A percentile compares a stretch with the other conserved stretches of the same genome.
Conservation (phyloP, 2,113 vertebrate species). For the Hylia prasina region DNA sequence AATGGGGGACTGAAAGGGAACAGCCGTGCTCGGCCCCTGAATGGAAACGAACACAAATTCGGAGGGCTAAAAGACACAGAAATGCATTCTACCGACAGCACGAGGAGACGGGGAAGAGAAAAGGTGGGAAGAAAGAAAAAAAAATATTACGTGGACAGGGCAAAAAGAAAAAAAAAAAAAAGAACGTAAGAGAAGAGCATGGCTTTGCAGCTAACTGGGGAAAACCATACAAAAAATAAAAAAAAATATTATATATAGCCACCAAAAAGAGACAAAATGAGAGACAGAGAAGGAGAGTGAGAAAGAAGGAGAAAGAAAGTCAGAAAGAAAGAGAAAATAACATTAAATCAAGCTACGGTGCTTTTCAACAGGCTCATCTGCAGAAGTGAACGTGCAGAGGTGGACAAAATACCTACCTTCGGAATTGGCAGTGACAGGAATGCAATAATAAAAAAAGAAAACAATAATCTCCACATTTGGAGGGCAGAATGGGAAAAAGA, state of each 20-base stretch:
- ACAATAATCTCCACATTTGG: constrained; percentile 95
- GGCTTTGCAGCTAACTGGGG: constrained; percentile 83
- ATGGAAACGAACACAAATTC: constrained; percentile 78
- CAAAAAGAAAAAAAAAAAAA: background rate
- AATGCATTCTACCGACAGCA: constrained; percentile 87
- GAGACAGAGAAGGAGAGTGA: constrained; percentile 63
- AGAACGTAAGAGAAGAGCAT: constrained; percentile 71
- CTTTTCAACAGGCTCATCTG: constrained; percentile 96
- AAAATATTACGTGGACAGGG: constrained; percentile 21
- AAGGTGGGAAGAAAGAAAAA: constrained; percentile 14
- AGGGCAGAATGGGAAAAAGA: constrained; percentile 91
- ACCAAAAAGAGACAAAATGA: constrained; percentile 74
- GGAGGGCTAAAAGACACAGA: constrained; percentile 82
- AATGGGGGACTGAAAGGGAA: constrained; percentile 34
- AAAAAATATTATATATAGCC: constrained; percentile 65
- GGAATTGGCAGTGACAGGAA: constrained; percentile 93
- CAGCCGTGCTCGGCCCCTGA: background rate
- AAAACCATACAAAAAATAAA: constrained; percentile 78
- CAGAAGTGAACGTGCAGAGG: constrained; percentile 96
- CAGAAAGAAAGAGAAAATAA: constrained; percentile 73
- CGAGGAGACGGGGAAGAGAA: constrained; percentile 46
- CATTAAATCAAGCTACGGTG: constrained; percentile 98
- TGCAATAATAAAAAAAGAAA: constrained; percentile 95
- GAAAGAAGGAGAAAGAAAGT: constrained; percentile 68
- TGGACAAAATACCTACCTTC: constrained; percentile 96